Conservation (phyloP, 2,113 vertebrate species). For the Urocitellus parryii region DNA sequence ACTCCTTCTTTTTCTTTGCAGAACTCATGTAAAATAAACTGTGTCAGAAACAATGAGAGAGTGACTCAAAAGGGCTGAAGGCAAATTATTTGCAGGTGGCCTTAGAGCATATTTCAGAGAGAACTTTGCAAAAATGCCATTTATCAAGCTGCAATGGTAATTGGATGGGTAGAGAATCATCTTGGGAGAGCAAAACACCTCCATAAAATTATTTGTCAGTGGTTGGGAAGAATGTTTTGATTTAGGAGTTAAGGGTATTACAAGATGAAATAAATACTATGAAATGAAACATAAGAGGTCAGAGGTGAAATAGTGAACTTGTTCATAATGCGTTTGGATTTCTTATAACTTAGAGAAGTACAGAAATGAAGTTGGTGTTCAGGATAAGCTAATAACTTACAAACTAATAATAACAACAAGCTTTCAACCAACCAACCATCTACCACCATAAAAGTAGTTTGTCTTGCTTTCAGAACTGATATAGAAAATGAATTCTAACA, state of each 20-base stretch:
- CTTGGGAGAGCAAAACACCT: conserved; percentile 63
- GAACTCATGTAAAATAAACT: not conserved
- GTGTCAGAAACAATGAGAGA: not conserved
- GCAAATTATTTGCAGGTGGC: conserved; percentile 4
- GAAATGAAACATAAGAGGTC: conserved; percentile 82
- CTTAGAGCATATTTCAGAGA: not conserved
- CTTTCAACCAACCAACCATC: not conserved
- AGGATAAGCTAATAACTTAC: conserved; percentile 69
- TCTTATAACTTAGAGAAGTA: conserved; percentile 82
- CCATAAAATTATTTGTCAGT: conserved; percentile 69
- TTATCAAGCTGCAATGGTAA: conserved; percentile 68
- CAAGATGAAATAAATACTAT: conserved; percentile 77
- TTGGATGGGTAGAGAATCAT: conserved; percentile 47
- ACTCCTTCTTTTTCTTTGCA: not conserved
- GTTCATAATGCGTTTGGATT: conserved; percentile 83
- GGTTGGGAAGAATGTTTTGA: conserved; percentile 75
- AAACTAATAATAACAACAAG: conserved; percentile 5
- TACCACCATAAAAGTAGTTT: conserved; percentile 7
- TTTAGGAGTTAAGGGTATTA: conserved; percentile 55
- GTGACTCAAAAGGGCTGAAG: not conserved
- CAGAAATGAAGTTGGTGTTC: conserved; percentile 75
- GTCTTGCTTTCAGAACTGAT: conserved; percentile 66
- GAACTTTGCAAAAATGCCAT: conserved; percentile 19
- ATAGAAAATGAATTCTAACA: conserved; percentile 43
- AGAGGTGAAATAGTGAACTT: conserved; percentile 84